Evolutionary conservation across 1,140 invertebrate species (phyloP), one percentile per base, ranked within the genome.

Genomic region (Ceratina calcarata): DNA sequence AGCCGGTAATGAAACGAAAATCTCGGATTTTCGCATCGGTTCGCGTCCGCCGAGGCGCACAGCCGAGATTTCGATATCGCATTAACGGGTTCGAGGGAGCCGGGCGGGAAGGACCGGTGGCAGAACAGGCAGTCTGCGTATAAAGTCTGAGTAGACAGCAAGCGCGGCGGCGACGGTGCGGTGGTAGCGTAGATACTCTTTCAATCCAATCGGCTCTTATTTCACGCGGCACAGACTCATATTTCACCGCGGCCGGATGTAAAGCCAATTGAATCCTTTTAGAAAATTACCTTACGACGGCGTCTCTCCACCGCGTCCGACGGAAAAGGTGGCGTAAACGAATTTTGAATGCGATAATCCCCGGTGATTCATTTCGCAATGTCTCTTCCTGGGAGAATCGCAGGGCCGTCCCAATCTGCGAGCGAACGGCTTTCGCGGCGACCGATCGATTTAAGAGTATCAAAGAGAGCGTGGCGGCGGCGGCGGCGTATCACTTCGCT

Each of bases 151-250:
- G 88, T 90, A 89, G 86, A 89, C 89, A 88, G 87, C 88, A 86
- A 89, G 86, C 53, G 16, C 55, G 55, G 15, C n/a, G 55, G 27
- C 27, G 27, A 4, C 27, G 27, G 27, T 4, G 27, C 27, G 27
- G 27, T 4, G 27, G 27, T 4, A 4, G 55, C 55, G 15, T 16
- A 89, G 87, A 88, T 89, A 90, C 88, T 87, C 88, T 88, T 89
- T 88, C 89, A 88, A 91, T 91, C 83, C 87, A 90, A 89, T 90
- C 88, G 90, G 87, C 82, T 90, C 87, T 89, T 90, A 90, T 91
- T 90, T 91, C 88, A 88, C 88, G 76, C 81, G 80, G 84, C 82
- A 76, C 82, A 88, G 89, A 85, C 89, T 91, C 89, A 90, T 91
- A 91, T 91, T 90, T 91, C 90, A 90, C 84, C 83, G 82, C 37